Base-by-base conservation (phyloP, 1,140 invertebrate genomes). In the Aphaenogaster rudis region DNA sequence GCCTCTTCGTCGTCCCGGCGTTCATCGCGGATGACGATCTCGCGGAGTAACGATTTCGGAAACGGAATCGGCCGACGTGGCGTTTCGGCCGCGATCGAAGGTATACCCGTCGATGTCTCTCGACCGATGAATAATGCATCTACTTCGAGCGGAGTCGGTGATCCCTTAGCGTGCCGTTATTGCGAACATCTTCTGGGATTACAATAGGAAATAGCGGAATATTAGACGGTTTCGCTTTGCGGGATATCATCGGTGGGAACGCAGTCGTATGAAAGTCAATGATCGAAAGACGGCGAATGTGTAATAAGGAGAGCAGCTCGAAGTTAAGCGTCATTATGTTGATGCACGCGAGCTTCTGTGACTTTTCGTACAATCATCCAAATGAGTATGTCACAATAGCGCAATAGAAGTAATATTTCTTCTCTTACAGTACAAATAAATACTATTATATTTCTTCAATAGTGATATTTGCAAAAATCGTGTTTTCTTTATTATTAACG, bases 61-160 rank as follows among this genome's bases (percentile, higher is more conserved):
- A 82, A 82, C 54, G 17, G 52, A 59, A 39, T 59, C 88, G 63
- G 59, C 82, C 63, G 74, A 88, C 81, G 76, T 82, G 59, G 88
- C 88, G 77, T 89, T 89, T 87, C 77, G 72, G 77, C 69, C 84
- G 28, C 80, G 80, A 84, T 59, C 50, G 39, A 72, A 74, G 42
- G 28, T 61, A 28, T 28, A 74, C 6, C 39, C 54, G 42, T 61
- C 54, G 66, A 59, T 74, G 78, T 80, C 48, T 80, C 4, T 13
- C 78, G 48, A 5, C 13, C 74, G 87, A 89, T 89, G 88, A 89
- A 89, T 89, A 89, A 89, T 89, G 81, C 87, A 89, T 89, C 76
- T 79, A 72, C 78, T 57, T 79, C 28, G n/a, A 21, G 36, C 71
- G 57, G 57, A 79, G 54, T 52, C 59, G n/a, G 8, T 8, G 87